phyloP scores from a whole-genome alignment of 2,113 vertebrate genomes.

The Gambusia affinis region DNA sequence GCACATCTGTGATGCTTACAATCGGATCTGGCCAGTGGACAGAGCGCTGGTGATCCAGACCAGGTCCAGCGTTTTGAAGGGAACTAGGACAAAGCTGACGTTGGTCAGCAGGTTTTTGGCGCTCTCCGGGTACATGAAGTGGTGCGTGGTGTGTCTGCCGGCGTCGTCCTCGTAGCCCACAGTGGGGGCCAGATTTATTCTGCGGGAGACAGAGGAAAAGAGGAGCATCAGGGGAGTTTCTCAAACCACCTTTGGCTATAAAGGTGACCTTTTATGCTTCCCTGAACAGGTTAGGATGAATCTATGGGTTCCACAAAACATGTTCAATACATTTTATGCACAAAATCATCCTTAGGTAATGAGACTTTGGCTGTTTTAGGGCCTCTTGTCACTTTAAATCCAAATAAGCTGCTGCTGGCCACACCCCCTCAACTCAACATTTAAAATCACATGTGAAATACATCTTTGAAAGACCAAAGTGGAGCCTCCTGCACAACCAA shows the following conservation, averaged over 20 bases:
- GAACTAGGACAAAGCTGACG: conserved; percentile 95
- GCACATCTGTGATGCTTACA: conserved; percentile 80
- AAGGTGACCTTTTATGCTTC: too few relatives aligned
- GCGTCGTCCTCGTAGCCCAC: conserved; percentile 95
- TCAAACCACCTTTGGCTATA: neutral
- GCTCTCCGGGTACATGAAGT: conserved; percentile 99
- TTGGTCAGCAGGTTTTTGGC: conserved; percentile 96
- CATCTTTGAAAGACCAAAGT: too few relatives aligned
- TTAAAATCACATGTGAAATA: too few relatives aligned
- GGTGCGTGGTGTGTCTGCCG: conserved; percentile 92
- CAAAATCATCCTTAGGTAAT: too few relatives aligned
- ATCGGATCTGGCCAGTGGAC: conserved; percentile 95
- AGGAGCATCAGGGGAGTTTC: neutral
- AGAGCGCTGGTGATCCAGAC: conserved; percentile 98
- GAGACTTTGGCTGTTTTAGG: too few relatives aligned
- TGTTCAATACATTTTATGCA: too few relatives aligned
- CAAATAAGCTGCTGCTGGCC: too few relatives aligned
- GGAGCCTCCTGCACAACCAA: too few relatives aligned
- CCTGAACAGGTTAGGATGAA: too few relatives aligned
- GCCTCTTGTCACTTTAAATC: too few relatives aligned
- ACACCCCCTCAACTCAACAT: too few relatives aligned
- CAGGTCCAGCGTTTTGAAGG: conserved; percentile 97
- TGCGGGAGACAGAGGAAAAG: conserved; percentile 45
- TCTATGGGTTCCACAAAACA: too few relatives aligned
- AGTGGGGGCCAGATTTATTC: conserved; percentile 97